Percentiles rank a stretch among this genome's conserved stretches.
Conservation (phyloP, 2,113 vertebrate genomes). For the Tyrannus savana region DNA sequence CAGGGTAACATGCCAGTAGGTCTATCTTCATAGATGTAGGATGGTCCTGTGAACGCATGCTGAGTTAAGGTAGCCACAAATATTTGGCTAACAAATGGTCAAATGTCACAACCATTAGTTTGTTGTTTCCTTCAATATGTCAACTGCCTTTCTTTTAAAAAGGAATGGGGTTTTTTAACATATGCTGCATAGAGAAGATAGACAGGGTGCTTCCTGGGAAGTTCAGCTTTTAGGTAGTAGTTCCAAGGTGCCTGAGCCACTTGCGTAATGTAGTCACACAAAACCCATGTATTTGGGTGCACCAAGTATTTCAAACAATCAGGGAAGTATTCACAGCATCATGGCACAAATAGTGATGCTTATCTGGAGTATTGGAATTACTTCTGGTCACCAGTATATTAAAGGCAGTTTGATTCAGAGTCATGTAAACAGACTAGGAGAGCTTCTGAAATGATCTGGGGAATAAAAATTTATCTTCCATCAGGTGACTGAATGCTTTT, state of each 20-base stretch:
- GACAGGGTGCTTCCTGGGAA: background rate
- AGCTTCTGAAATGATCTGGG: background rate
- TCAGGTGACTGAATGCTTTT: conserved; percentile 32
- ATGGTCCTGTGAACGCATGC: background rate
- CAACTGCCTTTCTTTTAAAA: background rate
- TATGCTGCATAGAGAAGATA: background rate
- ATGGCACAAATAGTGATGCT: background rate
- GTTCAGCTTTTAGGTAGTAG: background rate
- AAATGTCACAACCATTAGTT: background rate
- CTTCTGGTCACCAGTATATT: background rate
- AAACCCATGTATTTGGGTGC: background rate
- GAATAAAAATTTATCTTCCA: background rate
- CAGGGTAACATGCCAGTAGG: background rate
- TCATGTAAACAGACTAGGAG: background rate
- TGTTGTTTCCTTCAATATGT: background rate
- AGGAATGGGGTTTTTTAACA: background rate
- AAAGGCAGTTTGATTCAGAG: background rate
- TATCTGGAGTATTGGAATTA: background rate
- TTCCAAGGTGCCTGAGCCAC: background rate
- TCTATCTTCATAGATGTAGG: background rate
- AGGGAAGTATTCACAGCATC: background rate
- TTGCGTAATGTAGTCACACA: background rate
- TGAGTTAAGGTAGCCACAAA: background rate
- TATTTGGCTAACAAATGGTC: background rate
- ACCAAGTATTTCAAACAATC: background rate